phyloP scores from a whole-genome alignment of 2,888 invertebrate genomes.

The Ecliptopera silaceata region DNA sequence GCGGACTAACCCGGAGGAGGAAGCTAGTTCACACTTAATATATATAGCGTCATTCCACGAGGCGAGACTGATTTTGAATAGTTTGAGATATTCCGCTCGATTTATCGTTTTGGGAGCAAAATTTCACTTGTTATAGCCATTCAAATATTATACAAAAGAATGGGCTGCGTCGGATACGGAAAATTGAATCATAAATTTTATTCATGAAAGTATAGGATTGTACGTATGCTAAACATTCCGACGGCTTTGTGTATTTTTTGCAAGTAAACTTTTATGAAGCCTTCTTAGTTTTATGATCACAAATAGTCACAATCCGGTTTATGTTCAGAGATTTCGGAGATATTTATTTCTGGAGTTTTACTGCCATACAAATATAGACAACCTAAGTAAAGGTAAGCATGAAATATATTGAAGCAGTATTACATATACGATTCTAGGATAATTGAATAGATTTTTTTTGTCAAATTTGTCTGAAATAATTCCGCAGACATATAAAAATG shows the following conservation, averaged over 20 bases:
- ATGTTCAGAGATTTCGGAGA: conserved; percentile 8
- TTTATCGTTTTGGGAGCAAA: conserved; percentile 55
- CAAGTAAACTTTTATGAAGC: conserved; percentile 19
- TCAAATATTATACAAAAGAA: conserved; percentile 39
- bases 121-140: conserved; percentile 42
- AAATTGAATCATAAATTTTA: conserved; percentile 39
- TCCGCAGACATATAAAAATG: not conserved
- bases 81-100: conserved; percentile 60
- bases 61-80: conserved; percentile 64
- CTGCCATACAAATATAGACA: not conserved
- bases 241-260: conserved; percentile 15
- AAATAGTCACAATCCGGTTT: conserved; percentile 14
- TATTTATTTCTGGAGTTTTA: conserved; percentile 1
- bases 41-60: conserved; percentile 51
- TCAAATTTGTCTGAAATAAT: too few relatives aligned
- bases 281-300: conserved; percentile 21
- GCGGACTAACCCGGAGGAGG: too few relatives aligned
- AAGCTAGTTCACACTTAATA: conserved; percentile 44
- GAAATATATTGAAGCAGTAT: conserved; percentile 1
- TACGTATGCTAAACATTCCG: conserved; percentile 23
- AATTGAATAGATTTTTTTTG: not conserved
- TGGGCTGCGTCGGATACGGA: conserved; percentile 30
- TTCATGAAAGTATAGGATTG: conserved; percentile 30
- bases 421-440: not conserved
- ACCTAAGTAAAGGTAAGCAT: not conserved